Evolutionary conservation across 2,797 vertebrate genomes (phyloP).

Genomic region (Thamnophis elegans): DNA sequence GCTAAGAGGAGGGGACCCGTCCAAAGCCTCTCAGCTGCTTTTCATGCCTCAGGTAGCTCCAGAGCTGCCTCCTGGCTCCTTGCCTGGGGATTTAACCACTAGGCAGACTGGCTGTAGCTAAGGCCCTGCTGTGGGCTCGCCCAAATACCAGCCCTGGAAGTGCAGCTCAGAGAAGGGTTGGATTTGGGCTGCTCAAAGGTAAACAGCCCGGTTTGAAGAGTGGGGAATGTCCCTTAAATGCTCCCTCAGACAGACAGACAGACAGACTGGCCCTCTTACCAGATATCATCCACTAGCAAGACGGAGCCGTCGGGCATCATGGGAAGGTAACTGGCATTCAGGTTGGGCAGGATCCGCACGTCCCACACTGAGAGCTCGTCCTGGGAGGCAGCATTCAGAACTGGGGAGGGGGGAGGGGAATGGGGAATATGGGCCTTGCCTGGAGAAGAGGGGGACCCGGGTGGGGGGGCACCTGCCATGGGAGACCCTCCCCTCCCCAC

Average conservation of each 20-base stretch:
- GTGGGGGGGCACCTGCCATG: no score
- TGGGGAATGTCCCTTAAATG: background rate
- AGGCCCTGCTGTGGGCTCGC: background rate
- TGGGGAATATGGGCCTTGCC: background rate
- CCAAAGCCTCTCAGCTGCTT: background rate
- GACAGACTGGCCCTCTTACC: conserved; percentile 69
- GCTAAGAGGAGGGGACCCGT: no score
- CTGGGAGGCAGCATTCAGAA: conserved; percentile 88
- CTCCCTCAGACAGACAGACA: background rate
- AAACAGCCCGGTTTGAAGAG: background rate
- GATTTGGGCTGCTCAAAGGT: background rate
- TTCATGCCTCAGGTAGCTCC: background rate
- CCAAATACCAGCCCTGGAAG: background rate
- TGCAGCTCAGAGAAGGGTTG: background rate
- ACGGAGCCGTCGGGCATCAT: conserved; percentile 95
- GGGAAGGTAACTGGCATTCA: conserved; percentile 91
- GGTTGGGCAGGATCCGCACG: conserved; percentile 86
- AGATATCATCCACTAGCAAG: conserved; percentile 90
- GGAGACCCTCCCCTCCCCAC: background rate
- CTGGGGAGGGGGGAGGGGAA: conserved; percentile 56
- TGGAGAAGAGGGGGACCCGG: background rate
- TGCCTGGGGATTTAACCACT: background rate
- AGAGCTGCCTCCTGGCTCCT: background rate
- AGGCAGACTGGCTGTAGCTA: background rate
- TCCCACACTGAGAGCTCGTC: conserved; percentile 87